Percentiles rank a stretch among this genome's conserved stretches.
These are phyloP conservation scores for Tragelaphus buxtoni DNA, from an alignment of 2,113 vertebrate species.

Conservation along the genomic window DNA sequence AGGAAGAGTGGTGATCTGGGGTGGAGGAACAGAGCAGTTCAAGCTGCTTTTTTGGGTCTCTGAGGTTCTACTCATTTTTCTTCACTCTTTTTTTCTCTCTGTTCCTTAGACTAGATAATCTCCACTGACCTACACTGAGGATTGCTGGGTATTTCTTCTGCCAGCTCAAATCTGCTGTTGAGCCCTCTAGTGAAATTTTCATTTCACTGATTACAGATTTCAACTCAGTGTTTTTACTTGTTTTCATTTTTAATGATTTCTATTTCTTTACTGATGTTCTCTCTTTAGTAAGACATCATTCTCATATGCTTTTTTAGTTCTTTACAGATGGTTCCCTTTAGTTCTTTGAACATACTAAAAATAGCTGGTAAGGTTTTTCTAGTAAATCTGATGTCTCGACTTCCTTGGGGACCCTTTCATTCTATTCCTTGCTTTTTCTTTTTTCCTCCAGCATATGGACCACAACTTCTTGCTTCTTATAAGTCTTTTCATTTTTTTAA, in stretches of 20 bases:
- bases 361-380: not conserved
- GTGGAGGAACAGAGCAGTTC: not conserved
- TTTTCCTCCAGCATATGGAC: not conserved
- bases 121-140: not conserved
- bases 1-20: not conserved
- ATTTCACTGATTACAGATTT: not conserved
- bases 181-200: not conserved
- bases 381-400: not conserved
- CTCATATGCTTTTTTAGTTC: not conserved
- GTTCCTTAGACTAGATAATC: not conserved
- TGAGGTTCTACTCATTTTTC: not conserved
- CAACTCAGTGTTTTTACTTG: not conserved
- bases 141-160: not conserved
- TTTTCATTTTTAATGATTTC: not conserved
- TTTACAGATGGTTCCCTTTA: not conserved
- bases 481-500: not conserved
- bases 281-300: not conserved
- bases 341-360: not conserved
- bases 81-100: not conserved
- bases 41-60: not conserved
- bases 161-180: not conserved
- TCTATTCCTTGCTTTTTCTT: not conserved
- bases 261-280: not conserved
- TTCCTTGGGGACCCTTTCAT: not conserved
- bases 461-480: not conserved